phyloP scores from a whole-genome alignment of 2,113 vertebrate genomes.

The Leptobrachium ailaonicum region DNA sequence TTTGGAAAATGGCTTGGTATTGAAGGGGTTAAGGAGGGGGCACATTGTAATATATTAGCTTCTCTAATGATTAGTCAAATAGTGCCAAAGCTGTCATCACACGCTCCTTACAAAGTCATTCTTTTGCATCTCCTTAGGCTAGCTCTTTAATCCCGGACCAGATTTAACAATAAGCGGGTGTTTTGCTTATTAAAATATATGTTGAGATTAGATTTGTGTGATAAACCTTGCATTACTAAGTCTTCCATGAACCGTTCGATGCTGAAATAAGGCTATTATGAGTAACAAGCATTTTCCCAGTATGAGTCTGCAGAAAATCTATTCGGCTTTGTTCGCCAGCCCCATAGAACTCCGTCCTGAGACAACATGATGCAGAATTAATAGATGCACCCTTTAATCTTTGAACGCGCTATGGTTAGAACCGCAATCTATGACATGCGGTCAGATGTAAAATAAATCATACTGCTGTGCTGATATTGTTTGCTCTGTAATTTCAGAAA shows the following conservation, averaged over 20 bases:
- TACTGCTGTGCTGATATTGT: not conserved
- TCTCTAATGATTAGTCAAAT: too few species aligned
- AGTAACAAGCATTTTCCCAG: not conserved
- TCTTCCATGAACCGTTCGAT: not conserved
- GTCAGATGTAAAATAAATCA: conserved; percentile 1
- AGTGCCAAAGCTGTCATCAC: too few species aligned
- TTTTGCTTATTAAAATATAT: too few species aligned
- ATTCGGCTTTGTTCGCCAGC: not conserved
- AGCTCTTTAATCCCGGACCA: too few species aligned
- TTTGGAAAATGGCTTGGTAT: too few species aligned
- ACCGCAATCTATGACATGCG: conserved; percentile 9
- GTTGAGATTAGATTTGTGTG: too few species aligned
- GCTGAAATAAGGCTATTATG: not conserved
- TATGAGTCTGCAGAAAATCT: not conserved
- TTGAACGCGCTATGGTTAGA: not conserved
- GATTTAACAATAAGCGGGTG: too few species aligned
- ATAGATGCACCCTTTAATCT: conserved; percentile 1
- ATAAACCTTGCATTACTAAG: too few species aligned
- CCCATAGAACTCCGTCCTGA: not conserved
- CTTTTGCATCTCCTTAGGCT: too few species aligned
- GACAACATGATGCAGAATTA: conserved; percentile 9
- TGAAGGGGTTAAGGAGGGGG: too few species aligned
- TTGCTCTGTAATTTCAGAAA: conserved; percentile 4
- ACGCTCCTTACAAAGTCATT: too few species aligned
- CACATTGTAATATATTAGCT: too few species aligned